Base-by-base conservation (phyloP, 2,113 vertebrate species). In the Illadopsis cleaveri region DNA sequence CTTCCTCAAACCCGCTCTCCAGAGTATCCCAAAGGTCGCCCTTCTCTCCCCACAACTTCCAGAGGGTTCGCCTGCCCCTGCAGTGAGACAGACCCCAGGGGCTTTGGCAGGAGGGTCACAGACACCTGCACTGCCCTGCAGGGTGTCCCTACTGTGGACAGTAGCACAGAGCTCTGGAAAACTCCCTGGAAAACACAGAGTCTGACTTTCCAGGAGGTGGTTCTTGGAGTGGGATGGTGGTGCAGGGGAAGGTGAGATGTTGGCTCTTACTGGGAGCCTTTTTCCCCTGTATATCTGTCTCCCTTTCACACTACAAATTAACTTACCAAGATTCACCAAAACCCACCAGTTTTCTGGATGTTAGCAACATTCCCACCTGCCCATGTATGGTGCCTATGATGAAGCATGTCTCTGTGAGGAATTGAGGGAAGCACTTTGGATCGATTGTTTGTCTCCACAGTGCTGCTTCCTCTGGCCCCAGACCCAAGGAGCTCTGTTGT, bases 321-420 rank as follows among this genome's bases (percentile, higher is more conserved):
- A 75, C n/a, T 77, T 35, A 19, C 21, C 17, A 10, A 30, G 17
- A 35, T 35, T 12, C 21, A 82, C 38, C 1, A 1, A 57, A 69
- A 85, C 30, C 51, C 33, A 60, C 3, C 17, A 23, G 22, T n/a
- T 73, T 33, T 31, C 20, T 19, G 70, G 27, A 25, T 31, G 30
- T 16, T 28, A 65, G 64, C 1, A 4, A 40, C 1, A 2, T 20
- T 83, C 11, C 18, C 6, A 2, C 45, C 31, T n/a, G 23, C 56
- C 10, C 19, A 19, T 3, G 11, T 27, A 28, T 0, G 3, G 17
- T 28, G 18, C 5, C 44, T 28, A 1, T 10, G 58, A 44, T 5
- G 35, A 77, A 60, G 62, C 1, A 2, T 14, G 27, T 40, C 53
- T 54, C 66, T 6, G 6, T 3, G 23, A 84, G n/a, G 30, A 66